These are phyloP conservation scores for Drosophila subquinaria DNA, from an alignment of 2,888 invertebrate genomes.

Conservation along the genomic window DNA sequence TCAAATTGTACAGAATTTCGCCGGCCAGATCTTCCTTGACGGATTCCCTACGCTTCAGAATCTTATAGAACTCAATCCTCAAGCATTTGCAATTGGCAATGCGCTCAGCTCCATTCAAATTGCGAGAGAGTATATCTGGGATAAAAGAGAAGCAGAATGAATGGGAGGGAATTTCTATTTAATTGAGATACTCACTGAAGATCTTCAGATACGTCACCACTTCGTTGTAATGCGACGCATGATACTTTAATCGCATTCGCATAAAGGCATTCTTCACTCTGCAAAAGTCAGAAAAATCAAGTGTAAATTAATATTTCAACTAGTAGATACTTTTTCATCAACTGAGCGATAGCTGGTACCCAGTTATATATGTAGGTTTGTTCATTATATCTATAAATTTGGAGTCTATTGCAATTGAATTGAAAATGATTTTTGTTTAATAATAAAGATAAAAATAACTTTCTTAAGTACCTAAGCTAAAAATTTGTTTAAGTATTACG, in stretches of 20 bases:
- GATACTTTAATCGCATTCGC: conserved; percentile 50
- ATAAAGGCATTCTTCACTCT: conserved; percentile 69
- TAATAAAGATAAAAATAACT: too few relatives aligned
- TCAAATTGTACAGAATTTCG: conserved; percentile 72
- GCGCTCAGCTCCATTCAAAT: conserved; percentile 66
- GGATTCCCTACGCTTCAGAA: conserved; percentile 49
- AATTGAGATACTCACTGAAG: conserved; percentile 51
- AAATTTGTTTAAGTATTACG: too few relatives aligned
- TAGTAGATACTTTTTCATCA: too few relatives aligned
- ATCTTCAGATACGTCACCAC: conserved; percentile 60
- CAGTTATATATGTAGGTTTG: too few relatives aligned
- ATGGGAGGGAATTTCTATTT: too few relatives aligned
- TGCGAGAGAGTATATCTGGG: conserved; percentile 66
- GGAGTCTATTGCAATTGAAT: too few relatives aligned
- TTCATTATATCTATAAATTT: too few relatives aligned
- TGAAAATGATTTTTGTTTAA: too few relatives aligned
- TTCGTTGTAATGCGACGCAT: conserved; percentile 48
- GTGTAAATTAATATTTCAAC: too few relatives aligned
- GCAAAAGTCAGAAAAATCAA: not conserved
- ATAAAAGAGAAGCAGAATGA: not conserved
- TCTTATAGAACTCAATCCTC: conserved; percentile 73
- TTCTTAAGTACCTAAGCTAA: too few relatives aligned
- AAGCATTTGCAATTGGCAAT: conserved; percentile 65
- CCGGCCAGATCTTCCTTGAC: conserved; percentile 52
- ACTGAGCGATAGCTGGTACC: too few relatives aligned